Percentiles rank a stretch among this genome's conserved stretches.
Evolutionary conservation across 2,888 invertebrate species (phyloP).

Genomic region (Leptothorax acervorum): DNA sequence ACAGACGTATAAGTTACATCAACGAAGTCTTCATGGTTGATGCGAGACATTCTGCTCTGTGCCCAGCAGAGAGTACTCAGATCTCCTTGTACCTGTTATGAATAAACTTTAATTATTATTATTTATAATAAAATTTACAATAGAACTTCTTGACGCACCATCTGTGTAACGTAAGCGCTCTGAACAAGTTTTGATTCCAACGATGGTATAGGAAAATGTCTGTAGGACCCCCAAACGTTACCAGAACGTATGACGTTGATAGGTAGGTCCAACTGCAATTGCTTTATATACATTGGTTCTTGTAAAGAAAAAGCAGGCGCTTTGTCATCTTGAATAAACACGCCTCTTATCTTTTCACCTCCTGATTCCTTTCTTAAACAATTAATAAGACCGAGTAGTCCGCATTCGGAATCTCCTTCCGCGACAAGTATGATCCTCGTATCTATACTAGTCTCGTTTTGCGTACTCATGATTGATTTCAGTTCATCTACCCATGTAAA

Average conservation of each 20-base stretch:
- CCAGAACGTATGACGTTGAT: slow-evolving; percentile 89
- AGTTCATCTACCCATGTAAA: slow-evolving; percentile 83
- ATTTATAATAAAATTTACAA: slow-evolving; percentile 61
- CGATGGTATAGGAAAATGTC: slow-evolving; percentile 90
- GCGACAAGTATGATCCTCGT: too few species aligned
- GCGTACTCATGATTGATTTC: slow-evolving; percentile 77
- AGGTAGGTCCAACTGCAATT: slow-evolving; percentile 91
- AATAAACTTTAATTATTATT: background rate
- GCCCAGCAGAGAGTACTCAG: background rate
- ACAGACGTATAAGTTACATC: too few species aligned
- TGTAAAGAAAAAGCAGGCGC: slow-evolving; percentile 90
- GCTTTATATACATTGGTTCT: slow-evolving; percentile 89
- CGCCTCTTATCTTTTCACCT: slow-evolving; percentile 87
- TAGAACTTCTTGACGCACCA: slow-evolving; percentile 71
- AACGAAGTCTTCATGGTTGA: too few species aligned
- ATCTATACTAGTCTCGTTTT: slow-evolving; percentile 85
- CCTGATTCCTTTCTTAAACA: slow-evolving; percentile 94
- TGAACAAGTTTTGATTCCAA: slow-evolving; percentile 86
- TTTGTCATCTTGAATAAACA: slow-evolving; percentile 87
- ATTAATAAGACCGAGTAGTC: slow-evolving; percentile 94
- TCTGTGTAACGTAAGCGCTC: slow-evolving; percentile 92
- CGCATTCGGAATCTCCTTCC: slow-evolving; percentile 81
- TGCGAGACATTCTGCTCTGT: too few species aligned
- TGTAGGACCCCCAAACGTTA: slow-evolving; percentile 92
- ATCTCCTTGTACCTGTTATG: slow-evolving; percentile 7